Conservation (phyloP, 2,888 invertebrate species). For the Dolichopus griseipennis region DNA sequence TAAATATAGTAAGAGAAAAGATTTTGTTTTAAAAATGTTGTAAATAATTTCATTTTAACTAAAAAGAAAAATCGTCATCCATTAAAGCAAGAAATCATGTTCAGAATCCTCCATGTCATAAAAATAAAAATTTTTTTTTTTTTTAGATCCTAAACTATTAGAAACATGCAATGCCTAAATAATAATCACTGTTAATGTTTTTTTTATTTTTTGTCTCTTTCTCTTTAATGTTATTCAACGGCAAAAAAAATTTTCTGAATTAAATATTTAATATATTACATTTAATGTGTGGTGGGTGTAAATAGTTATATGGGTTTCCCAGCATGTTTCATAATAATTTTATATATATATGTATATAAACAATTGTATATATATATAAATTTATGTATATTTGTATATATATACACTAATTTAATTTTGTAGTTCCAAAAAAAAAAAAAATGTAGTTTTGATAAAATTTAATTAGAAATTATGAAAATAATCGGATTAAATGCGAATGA, state of each 20-base stretch:
- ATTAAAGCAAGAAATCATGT: neutral
- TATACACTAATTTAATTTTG: neutral
- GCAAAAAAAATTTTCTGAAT: too few relatives aligned
- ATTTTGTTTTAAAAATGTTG: too few relatives aligned
- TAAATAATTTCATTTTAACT: neutral
- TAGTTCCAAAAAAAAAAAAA: too few relatives aligned
- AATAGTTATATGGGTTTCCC: neutral
- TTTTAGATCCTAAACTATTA: neutral
- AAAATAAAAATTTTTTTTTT: neutral
- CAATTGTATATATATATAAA: too few relatives aligned
- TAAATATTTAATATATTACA: too few relatives aligned
- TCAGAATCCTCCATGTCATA: neutral
- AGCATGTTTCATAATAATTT: too few relatives aligned
- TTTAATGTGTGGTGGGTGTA: too few relatives aligned
- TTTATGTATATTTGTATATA: too few relatives aligned
- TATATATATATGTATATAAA: too few relatives aligned
- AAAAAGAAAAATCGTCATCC: neutral
- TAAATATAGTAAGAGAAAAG: too few relatives aligned
- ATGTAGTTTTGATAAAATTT: neutral
- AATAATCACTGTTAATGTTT: neutral
- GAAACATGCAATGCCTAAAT: neutral
- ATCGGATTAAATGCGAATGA: neutral
- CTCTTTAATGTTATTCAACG: too few relatives aligned
- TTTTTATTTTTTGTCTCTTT: neutral
- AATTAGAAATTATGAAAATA: slow-evolving; percentile 6